Evolutionary conservation across 1,140 invertebrate species (phyloP).

Genomic region (Spodoptera litura): DNA sequence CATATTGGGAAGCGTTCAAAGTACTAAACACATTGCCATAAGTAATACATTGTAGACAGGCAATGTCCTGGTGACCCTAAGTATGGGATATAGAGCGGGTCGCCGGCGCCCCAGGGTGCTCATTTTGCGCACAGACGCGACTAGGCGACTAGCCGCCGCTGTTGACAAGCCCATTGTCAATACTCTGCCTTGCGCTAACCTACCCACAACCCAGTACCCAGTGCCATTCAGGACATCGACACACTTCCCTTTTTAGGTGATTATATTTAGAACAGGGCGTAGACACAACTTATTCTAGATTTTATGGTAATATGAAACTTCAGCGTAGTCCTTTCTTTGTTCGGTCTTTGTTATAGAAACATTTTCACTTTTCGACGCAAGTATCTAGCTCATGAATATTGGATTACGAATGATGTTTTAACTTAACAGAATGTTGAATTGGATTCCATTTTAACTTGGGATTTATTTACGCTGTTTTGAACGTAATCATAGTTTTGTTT

Average conservation of each 20-base stretch:
- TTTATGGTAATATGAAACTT: slow-evolving; percentile 17
- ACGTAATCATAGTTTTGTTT: slow-evolving; percentile 12
- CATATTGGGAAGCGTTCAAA: neutral
- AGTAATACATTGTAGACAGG: neutral
- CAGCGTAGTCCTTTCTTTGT: slow-evolving; percentile 15
- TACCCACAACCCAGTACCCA: neutral
- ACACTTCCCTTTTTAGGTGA: slow-evolving; percentile 36
- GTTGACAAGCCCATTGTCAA: slow-evolving; percentile 53
- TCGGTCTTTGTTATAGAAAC: slow-evolving; percentile 2
- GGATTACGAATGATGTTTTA: slow-evolving; percentile 19
- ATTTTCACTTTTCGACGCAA: slow-evolving; percentile 6
- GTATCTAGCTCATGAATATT: slow-evolving; percentile 31
- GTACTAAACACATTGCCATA: neutral
- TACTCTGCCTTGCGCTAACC: slow-evolving; percentile 36
- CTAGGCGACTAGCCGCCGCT: slow-evolving; percentile 55
- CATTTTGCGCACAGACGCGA: slow-evolving; percentile 53
- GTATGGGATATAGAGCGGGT: slow-evolving; percentile 46
- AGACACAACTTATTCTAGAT: neutral
- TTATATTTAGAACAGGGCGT: slow-evolving; percentile 38
- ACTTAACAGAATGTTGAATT: slow-evolving; percentile 7
- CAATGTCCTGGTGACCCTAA: slow-evolving; percentile 40
- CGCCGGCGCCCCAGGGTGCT: slow-evolving; percentile 56
- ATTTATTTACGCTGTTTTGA: slow-evolving; percentile 3
- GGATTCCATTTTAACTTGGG: neutral
- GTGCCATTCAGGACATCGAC: slow-evolving; percentile 35